Conservation (phyloP, 2,113 vertebrate genomes). For the Oceanodroma tethys region DNA sequence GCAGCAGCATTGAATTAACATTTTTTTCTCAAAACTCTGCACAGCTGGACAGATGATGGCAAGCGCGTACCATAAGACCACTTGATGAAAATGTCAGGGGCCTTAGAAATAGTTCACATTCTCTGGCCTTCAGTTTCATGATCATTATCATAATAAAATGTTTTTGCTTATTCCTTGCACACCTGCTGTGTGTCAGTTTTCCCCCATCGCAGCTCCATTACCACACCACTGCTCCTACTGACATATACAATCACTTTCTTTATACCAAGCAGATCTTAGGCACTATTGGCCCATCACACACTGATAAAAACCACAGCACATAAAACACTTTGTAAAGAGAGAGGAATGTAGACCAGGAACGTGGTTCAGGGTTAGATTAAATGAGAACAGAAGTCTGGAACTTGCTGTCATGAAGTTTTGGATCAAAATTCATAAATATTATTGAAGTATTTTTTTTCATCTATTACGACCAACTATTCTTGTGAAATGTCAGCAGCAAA, state of each 20-base stretch:
- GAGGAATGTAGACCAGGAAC: not conserved
- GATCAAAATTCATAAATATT: slow-evolving; percentile 11
- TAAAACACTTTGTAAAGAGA: not conserved
- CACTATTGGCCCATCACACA: not conserved
- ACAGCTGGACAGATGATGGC: slow-evolving; percentile 48
- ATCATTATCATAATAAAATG: slow-evolving; percentile 50
- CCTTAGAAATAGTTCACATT: slow-evolving; percentile 49
- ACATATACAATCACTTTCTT: not conserved
- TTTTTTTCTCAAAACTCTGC: not conserved
- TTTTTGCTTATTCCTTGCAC: slow-evolving; percentile 38
- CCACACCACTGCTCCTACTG: not conserved
- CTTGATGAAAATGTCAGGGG: slow-evolving; percentile 7
- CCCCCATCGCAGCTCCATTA: not conserved
- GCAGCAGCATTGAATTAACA: not conserved
- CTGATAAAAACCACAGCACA: not conserved
- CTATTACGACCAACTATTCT: not conserved
- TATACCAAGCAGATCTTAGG: not conserved
- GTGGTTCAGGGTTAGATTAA: not conserved
- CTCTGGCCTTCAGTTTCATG: slow-evolving; percentile 54
- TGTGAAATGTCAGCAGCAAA: not conserved
- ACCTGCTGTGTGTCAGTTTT: slow-evolving; percentile 64
- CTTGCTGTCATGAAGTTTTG: not conserved
- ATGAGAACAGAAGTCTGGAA: slow-evolving; percentile 16
- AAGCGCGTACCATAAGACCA: not conserved
- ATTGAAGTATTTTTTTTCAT: slow-evolving; percentile 21